phyloP scores from a whole-genome alignment of 1,140 invertebrate genomes.

The Drosophila trapezifrons region DNA sequence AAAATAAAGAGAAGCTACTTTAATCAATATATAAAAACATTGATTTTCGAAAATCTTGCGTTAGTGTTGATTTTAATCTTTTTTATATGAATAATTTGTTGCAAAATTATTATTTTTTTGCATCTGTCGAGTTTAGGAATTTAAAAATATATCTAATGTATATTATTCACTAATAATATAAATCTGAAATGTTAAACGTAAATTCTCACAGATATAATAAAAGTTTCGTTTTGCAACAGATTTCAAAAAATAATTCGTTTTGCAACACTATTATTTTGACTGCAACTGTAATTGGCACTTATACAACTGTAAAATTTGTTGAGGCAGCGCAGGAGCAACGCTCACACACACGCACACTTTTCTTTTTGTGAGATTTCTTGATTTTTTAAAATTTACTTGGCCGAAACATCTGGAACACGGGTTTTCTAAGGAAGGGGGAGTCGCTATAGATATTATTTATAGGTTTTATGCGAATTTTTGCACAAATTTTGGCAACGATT shows the following conservation, averaged over 20 bases:
- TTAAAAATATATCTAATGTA: too few species aligned
- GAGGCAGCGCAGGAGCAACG: conserved; percentile 71
- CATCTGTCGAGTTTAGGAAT: neutral
- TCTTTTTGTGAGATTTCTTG: neutral
- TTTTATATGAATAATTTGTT: neutral
- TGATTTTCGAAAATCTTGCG: neutral
- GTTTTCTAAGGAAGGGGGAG: conserved; percentile 1
- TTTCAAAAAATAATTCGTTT: neutral
- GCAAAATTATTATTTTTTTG: neutral
- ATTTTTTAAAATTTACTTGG: conserved; percentile 25
- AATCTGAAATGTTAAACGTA: too few species aligned
- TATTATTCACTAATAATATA: neutral
- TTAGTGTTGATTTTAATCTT: too few species aligned
- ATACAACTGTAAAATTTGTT: conserved; percentile 65
- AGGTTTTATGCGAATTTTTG: conserved; percentile 1
- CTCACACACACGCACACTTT: conserved; percentile 13
- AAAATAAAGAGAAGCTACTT: neutral
- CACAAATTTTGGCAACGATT: conserved; percentile 6
- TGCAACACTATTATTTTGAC: neutral
- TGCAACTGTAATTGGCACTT: conserved; percentile 25
- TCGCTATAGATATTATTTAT: conserved; percentile 13
- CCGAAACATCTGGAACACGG: conserved; percentile 34
- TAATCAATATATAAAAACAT: too few species aligned
- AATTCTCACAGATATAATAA: neutral
- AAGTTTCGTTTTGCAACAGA: too few species aligned